Conservation (phyloP, 2,113 vertebrate genomes). For the Gymnarchus niloticus region DNA sequence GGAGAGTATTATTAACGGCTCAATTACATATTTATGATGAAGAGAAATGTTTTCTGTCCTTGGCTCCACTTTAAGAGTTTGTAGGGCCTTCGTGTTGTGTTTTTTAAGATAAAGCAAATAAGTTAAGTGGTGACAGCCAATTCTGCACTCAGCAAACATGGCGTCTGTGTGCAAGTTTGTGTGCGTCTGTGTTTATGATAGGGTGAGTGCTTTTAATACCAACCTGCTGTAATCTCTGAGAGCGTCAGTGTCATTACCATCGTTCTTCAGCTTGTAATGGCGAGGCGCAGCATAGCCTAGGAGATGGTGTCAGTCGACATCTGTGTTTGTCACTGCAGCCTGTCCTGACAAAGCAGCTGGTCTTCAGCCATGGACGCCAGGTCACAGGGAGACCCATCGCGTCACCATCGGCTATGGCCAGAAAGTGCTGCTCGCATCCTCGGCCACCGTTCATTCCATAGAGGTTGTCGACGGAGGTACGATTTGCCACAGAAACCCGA, state of each 20-base stretch:
- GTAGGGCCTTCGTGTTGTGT: neutral
- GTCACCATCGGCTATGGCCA: slow-evolving; percentile 66
- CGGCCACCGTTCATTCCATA: slow-evolving; percentile 84
- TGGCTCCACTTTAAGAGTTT: slow-evolving; percentile 6
- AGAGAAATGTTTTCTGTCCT: neutral
- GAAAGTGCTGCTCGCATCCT: slow-evolving; percentile 75
- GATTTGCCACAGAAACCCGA: neutral
- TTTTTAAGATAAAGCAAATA: neutral
- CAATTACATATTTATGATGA: slow-evolving; percentile 10
- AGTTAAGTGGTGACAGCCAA: slow-evolving; percentile 12
- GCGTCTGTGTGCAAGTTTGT: neutral
- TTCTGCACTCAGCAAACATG: slow-evolving; percentile 9
- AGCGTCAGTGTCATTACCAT: neutral
- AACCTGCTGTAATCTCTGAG: neutral
- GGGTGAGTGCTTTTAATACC: neutral
- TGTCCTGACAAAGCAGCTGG: slow-evolving; percentile 80
- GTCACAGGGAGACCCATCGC: slow-evolving; percentile 63
- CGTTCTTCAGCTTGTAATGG: neutral
- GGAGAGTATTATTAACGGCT: neutral
- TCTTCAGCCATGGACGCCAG: slow-evolving; percentile 79
- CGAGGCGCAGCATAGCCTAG: neutral
- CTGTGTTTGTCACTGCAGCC: slow-evolving; percentile 36
- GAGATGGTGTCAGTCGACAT: neutral
- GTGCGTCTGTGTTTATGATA: slow-evolving; percentile 3
- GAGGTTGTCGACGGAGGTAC: slow-evolving; percentile 79